Evolutionary conservation across 2,888 invertebrate species (phyloP), one percentile per base, ranked within the genome.

Genomic region (Hirtodrosophila cameraria): DNA sequence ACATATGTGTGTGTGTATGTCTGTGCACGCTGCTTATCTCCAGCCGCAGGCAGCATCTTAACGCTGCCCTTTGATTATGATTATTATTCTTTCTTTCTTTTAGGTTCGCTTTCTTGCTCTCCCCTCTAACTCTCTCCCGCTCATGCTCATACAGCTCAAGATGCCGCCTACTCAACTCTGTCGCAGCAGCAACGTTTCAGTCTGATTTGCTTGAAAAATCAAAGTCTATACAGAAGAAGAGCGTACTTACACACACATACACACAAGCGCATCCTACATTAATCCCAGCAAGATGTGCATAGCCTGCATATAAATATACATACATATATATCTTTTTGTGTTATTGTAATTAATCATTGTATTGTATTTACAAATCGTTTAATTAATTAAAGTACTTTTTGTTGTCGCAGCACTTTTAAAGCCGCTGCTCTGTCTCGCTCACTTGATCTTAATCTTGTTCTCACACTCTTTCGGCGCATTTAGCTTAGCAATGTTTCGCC

Each of bases 281-380:
- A 35, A 68, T 57, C 31, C 48, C 25, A 38, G 27, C 58, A 43
- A 43, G 35, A 43, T 27, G 28, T 62, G 67, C 31, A 66, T 55
- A 42, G 28, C 48, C 45, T 58, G 57, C 25, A 46, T 31, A 8
- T 13, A 7, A 1, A n/a, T n/a, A 30, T 30, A 4, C 18, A 5
- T 18, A 18, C 18, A 18, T 18, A 18, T 23, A 7, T 23, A 0
- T 35, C 12, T 31, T 9, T 53, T 2, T 52, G 16, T 20, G 39
- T 46, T 5, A 52, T 33, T 39, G 61, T 48, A 74, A 85, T 78
- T 84, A 74, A 81, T 60, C 59, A 62, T 65, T 73, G 30, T 33
- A 58, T 74, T 77, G 65, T 84, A 62, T 81, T 84, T 76, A 77
- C 85, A 84, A 84, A 84, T 73, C 80, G 57, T 59, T 84, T 61